These are phyloP conservation scores for Nannobrachium achirus DNA, from an alignment of 2,113 vertebrate species.

Conservation along the genomic window DNA sequence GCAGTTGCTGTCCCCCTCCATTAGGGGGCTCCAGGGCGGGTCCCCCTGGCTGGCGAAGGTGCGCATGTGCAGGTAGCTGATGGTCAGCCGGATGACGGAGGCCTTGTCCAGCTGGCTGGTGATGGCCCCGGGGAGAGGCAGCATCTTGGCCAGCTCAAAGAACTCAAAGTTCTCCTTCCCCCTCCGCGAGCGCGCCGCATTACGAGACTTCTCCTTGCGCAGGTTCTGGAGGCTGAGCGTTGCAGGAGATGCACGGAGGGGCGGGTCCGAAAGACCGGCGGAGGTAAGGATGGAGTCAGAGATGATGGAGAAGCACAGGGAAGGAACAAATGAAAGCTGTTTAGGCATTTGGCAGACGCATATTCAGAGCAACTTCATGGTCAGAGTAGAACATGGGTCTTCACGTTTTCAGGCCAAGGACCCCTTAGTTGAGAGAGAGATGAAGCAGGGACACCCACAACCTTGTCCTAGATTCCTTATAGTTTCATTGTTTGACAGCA, in stretches of 20 bases:
- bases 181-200: conserved; percentile 89
- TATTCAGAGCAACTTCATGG: too few species aligned
- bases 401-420: too few species aligned
- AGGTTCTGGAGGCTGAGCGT: conserved; percentile 90
- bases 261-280: too few species aligned
- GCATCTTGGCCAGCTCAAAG: conserved; percentile 90
- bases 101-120: conserved; percentile 94
- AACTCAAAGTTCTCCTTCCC: conserved; percentile 95
- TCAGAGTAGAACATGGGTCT: too few species aligned
- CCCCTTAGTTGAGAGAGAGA: too few species aligned
- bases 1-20: conserved; percentile 81
- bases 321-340: too few species aligned
- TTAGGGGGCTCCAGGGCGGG: conserved; percentile 85
- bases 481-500: too few species aligned
- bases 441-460: too few species aligned
- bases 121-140: conserved; percentile 90
- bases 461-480: too few species aligned
- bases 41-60: conserved; percentile 88
- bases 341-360: too few species aligned
- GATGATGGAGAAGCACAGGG: neutral
- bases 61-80: conserved; percentile 92
- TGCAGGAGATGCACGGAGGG: too few species aligned
- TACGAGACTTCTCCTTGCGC: conserved; percentile 92
- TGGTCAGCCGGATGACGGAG: conserved; percentile 90
- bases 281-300: neutral